A percentile compares a stretch with the other conserved stretches of the same genome.
These are phyloP conservation scores for Rallus crepitans DNA, from an alignment of 2,797 vertebrate genomes.

Conservation along the genomic window DNA sequence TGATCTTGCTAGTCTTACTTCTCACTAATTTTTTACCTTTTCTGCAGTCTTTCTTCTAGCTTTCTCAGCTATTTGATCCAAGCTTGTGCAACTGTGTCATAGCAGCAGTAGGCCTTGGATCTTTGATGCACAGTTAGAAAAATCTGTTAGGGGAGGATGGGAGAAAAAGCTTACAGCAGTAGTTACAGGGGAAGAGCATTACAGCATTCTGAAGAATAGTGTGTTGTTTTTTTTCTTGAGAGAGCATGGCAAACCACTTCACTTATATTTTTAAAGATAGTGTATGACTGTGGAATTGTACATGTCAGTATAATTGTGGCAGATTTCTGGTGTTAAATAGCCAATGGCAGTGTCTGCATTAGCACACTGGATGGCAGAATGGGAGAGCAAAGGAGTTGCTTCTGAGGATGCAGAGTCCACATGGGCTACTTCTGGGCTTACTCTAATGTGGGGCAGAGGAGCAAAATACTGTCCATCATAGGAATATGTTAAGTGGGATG, in stretches of 20 bases:
- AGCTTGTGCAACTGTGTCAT: not conserved
- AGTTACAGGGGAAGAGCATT: not conserved
- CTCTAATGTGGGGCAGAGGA: not conserved
- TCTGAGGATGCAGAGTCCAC: not conserved
- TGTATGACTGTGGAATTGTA: not conserved
- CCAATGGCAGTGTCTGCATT: rapidly evolving
- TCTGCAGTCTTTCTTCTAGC: not conserved
- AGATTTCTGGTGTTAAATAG: not conserved
- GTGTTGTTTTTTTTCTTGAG: not conserved
- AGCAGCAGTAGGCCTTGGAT: not conserved
- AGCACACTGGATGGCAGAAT: not conserved
- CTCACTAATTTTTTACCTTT: not conserved
- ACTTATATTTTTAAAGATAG: not conserved
- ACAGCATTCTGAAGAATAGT: not conserved
- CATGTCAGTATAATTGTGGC: not conserved
- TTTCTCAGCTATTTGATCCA: not conserved
- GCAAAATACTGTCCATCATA: rapidly evolving
- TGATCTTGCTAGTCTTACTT: not conserved
- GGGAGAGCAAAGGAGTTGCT: not conserved
- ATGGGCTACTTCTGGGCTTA: not conserved
- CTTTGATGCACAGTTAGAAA: not conserved
- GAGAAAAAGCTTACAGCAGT: not conserved
- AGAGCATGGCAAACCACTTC: not conserved
- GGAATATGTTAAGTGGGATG: not conserved
- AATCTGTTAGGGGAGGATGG: not conserved